Evolutionary conservation across 2,113 vertebrate species (phyloP).

Genomic region (Rhynchomys soricoides): DNA sequence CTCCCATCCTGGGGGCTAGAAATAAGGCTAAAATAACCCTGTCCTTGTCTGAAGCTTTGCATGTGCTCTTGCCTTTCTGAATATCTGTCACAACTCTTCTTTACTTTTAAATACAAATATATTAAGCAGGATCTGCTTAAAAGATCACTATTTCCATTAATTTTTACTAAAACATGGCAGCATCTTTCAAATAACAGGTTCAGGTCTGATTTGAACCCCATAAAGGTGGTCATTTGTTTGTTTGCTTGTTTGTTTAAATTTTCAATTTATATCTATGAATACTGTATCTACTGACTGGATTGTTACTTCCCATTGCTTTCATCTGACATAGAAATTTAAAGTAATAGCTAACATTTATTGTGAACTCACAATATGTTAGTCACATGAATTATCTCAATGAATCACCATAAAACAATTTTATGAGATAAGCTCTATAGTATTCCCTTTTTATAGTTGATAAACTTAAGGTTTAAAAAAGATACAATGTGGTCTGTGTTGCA

Average conservation of each 20-base stretch:
- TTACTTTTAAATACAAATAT: constrained; percentile 58
- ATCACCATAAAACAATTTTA: neutral
- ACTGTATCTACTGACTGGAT: neutral
- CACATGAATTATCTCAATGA: constrained; percentile 35
- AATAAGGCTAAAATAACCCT: neutral
- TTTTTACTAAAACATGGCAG: constrained; percentile 34
- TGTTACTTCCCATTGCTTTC: neutral
- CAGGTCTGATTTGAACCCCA: neutral
- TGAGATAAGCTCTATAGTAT: neutral
- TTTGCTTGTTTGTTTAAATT: neutral
- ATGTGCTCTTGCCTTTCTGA: neutral
- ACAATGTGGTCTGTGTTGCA: neutral
- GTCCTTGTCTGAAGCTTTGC: neutral
- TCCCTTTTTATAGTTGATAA: neutral
- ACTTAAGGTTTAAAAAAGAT: neutral
- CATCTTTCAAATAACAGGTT: neutral
- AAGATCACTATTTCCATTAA: constrained; percentile 25
- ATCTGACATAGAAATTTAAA: constrained; percentile 30
- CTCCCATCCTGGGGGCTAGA: neutral
- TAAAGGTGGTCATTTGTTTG: neutral
- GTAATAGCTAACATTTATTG: constrained; percentile 38
- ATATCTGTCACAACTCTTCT: constrained; percentile 41
- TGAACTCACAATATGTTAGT: neutral
- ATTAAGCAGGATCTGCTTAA: neutral
- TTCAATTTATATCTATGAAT: neutral